Evolutionary conservation across 2,113 vertebrate genomes (phyloP), one percentile per base, ranked within the genome.

Genomic region (Megaleporinus macrocephalus): DNA sequence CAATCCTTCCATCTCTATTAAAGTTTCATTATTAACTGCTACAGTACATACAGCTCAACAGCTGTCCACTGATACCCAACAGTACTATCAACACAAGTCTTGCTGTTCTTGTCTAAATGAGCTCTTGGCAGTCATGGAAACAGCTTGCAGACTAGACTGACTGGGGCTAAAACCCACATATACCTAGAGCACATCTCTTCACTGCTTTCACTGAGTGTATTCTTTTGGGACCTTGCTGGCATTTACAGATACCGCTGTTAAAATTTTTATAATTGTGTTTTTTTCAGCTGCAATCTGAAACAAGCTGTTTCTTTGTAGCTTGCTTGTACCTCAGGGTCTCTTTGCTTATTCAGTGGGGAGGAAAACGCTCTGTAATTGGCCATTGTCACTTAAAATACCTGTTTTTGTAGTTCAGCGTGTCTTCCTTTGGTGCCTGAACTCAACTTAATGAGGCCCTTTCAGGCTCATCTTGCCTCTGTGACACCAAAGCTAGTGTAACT

Each of bases 361-460:
- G 29, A 51, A 80, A 62, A 49, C 29, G 59, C 22, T 73, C 44
- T 22, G 20, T 65, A 51, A 53, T 73, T 65, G 20, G 26, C 14
- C 71, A 41, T 55, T 74, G 79, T 36, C 61, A 26, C 79, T 55
- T 81, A 80, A 65, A 80, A 80, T 73, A 73, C 61, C 71, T 66
- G 47, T 73, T 81, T n/a, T 73, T 36, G n/a, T 47, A 47, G 26
- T 80, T 73, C 22, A 15, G 4, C 26, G 14, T 47, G 53, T 59
- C 55, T 66, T 44, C 59, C 12, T 44, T 18, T 44, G 33, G 36
- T 11, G 66, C 36, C 36, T 36, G 44, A 44, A 65, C 63, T 29
- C 72, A 49, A 30, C 53, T 74, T 81, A 81, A 81, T 81, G 13
- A 81, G 63, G 51, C 73, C 72, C 73, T 81, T 81, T 81, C 80